These are phyloP conservation scores for Lepilemur septentrionalis DNA, from an alignment of 2,797 vertebrate genomes.

Conservation along the genomic window DNA sequence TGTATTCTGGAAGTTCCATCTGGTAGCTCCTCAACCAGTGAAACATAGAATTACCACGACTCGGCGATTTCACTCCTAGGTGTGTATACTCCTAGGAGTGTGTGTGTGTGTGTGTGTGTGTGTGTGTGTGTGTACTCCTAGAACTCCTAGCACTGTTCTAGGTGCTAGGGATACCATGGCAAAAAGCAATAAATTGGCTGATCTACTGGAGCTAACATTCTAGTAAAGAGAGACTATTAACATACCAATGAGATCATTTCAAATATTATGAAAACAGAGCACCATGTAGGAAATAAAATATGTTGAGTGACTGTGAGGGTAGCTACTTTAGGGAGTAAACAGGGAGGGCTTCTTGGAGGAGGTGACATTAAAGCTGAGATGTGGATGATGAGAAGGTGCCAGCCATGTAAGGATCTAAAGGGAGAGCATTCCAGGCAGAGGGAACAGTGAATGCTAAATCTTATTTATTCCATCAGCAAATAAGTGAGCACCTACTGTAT, in stretches of 20 bases:
- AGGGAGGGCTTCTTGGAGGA: background rate
- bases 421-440: background rate
- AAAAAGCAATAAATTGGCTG: background rate
- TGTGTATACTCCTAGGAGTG: no score
- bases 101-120: accelerated
- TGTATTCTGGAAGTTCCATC: accelerated
- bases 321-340: background rate
- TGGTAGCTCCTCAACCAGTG: accelerated
- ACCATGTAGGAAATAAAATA: background rate
- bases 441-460: background rate
- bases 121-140: no score
- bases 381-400: background rate
- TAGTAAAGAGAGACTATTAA: background rate
- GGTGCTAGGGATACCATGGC: background rate
- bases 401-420: background rate
- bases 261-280: background rate
- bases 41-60: background rate
- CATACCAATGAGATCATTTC: background rate
- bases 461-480: background rate
- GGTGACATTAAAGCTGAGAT: background rate
- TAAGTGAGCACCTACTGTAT: background rate
- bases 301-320: accelerated
- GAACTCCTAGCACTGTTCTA: background rate
- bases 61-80: background rate
- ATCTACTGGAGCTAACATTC: background rate